Evolutionary conservation across 2,888 invertebrate species (phyloP), one percentile per base, ranked within the genome.

Genomic region (Xestia rhomboidea): DNA sequence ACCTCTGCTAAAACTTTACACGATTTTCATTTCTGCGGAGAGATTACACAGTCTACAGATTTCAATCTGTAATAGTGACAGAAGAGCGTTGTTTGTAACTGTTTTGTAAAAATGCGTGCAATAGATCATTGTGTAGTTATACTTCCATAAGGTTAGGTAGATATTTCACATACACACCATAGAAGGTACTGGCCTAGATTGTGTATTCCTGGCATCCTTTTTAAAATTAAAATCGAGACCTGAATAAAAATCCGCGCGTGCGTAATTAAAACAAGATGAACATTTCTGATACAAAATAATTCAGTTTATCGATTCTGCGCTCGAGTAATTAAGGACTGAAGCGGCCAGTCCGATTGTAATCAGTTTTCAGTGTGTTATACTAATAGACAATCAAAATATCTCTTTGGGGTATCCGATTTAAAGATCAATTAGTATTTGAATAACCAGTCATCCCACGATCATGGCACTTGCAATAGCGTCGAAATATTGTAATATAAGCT

Each of bases 251-350:
- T 57, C 38, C 6, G 15, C 11, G 15, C 70, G 68, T 60, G 30
- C 11, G 44, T 77, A 82, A 82, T 82, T 82, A 74, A 71, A 82
- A 78, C 73, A 74, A 78, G 81, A 76, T 76, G 34, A 34, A 60
- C 41, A 51, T 60, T 69, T 38, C 49, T 1, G 75, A 69, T 63
- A 72, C 13, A 75, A 69, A 69, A 63, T 34, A 30, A 79, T 73
- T 75, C 27, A 54, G 46, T 69, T 34, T 62, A 74, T 72, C 38
- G 49, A 73, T 68, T 67, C 11, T 11, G 11, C 2, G 27, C 18
- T 68, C 51, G 44, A 66, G 51, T 77, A 69, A 84, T 82, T 68
- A 68, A 62, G 63, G 54, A 34, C 49, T 30, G 13, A 27, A 69
- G 21, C 60, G 41, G 8, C 11, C 64, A 44, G 38, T 69, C 44